These are phyloP conservation scores for Nothocercus nigrocapillus DNA, from an alignment of 2,113 vertebrate species.

Conservation along the genomic window DNA sequence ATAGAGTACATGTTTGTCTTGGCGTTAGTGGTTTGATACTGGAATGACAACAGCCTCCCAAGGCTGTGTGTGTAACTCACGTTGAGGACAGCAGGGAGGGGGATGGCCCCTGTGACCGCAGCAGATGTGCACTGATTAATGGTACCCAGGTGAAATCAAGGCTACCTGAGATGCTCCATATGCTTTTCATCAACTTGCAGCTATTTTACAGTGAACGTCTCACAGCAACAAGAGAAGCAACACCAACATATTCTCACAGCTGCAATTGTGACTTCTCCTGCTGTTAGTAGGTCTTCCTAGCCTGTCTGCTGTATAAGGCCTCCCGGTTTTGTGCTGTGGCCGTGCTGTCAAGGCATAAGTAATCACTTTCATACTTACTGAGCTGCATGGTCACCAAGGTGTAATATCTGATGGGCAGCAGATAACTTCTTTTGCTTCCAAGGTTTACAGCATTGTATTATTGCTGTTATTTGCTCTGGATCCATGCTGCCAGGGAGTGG, in stretches of 20 bases:
- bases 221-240: not conserved
- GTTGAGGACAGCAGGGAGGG: not conserved
- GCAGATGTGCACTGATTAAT: conserved; percentile 35
- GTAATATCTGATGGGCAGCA: conserved; percentile 65
- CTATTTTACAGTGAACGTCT: not conserved
- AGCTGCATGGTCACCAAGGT: conserved; percentile 60
- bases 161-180: conserved; percentile 27
- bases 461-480: conserved; percentile 51
- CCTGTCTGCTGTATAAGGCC: not conserved
- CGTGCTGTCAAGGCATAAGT: conserved; percentile 42
- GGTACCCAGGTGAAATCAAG: conserved; percentile 28
- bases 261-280: not conserved
- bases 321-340: not conserved
- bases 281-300: not conserved
- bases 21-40: not conserved
- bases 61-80: not conserved
- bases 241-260: not conserved
- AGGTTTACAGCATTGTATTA: conserved; percentile 5
- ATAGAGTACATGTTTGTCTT: not conserved
- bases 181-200: conserved; percentile 49
- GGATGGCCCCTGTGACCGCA: not conserved
- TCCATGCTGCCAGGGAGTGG: not conserved
- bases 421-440: conserved; percentile 39
- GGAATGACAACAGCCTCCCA: not conserved
- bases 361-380: conserved; percentile 62